phyloP scores from a whole-genome alignment of 2,797 vertebrate species.

The Peromyscus aztecus region DNA sequence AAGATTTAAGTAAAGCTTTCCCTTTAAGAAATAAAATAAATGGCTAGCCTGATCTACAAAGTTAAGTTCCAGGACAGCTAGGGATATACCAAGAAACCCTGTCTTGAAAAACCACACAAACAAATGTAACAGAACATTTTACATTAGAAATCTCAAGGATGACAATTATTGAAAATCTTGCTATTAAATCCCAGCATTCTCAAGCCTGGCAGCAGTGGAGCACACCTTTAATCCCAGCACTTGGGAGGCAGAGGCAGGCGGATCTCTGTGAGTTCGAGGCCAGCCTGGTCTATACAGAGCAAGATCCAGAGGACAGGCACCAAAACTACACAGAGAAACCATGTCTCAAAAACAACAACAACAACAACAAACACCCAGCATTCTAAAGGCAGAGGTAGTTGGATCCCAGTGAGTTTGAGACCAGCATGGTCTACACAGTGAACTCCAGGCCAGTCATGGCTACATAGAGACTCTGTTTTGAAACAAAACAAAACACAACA shows the following conservation, averaged over 20 bases:
- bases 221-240: too few species aligned
- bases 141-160: conserved; percentile 49
- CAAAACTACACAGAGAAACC: too few species aligned
- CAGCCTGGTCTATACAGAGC: too few species aligned
- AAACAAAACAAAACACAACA: neutral
- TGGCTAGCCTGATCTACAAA: neutral
- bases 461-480: neutral
- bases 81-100: neutral
- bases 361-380: neutral
- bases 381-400: neutral
- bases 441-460: neutral
- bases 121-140: conserved; percentile 1
- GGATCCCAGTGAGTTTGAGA: neutral
- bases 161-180: neutral
- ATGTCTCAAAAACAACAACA: too few species aligned
- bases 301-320: too few species aligned
- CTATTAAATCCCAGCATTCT: neutral
- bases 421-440: neutral
- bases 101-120: neutral
- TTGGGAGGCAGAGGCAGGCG: too few species aligned
- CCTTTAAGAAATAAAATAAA: conserved; percentile 46
- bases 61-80: neutral
- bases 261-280: too few species aligned
- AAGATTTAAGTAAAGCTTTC: conserved; percentile 46
- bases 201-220: too few species aligned